phyloP scores from a whole-genome alignment of 2,113 vertebrate genomes.

The Vidua macroura region DNA sequence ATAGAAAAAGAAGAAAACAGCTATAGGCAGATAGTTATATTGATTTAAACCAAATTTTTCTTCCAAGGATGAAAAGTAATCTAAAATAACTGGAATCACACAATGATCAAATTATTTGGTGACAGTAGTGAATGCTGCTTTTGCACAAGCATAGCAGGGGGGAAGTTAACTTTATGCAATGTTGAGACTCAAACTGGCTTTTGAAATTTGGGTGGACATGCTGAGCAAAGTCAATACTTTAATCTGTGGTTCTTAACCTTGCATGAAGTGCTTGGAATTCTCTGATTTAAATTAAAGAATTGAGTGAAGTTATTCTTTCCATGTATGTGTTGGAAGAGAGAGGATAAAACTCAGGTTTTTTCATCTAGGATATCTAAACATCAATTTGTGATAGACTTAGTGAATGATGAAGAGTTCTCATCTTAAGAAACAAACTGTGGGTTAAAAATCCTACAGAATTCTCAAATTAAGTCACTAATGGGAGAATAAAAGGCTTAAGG shows the following conservation, averaged over 20 bases:
- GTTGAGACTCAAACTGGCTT: not conserved
- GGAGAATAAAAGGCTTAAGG: not conserved
- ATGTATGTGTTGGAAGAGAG: fast-evolving
- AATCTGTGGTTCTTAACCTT: not conserved
- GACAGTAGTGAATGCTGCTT: not conserved
- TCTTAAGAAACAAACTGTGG: not conserved
- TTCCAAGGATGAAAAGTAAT: not conserved
- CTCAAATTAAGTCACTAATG: not conserved
- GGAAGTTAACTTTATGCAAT: not conserved
- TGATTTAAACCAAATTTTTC: not conserved
- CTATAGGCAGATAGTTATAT: not conserved
- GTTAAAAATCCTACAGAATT: not conserved
- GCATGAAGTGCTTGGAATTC: not conserved
- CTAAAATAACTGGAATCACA: not conserved
- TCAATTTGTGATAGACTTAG: not conserved
- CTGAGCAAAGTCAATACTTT: not conserved
- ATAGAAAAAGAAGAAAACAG: not conserved
- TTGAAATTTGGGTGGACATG: not conserved
- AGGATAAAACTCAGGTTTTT: not conserved
- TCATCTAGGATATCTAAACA: not conserved
- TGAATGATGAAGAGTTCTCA: not conserved
- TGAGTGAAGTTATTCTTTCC: not conserved
- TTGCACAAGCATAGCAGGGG: not conserved
- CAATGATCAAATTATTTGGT: not conserved
- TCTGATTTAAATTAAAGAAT: not conserved